phyloP scores from a whole-genome alignment of 2,888 invertebrate genomes.

The Drepana falcataria region DNA sequence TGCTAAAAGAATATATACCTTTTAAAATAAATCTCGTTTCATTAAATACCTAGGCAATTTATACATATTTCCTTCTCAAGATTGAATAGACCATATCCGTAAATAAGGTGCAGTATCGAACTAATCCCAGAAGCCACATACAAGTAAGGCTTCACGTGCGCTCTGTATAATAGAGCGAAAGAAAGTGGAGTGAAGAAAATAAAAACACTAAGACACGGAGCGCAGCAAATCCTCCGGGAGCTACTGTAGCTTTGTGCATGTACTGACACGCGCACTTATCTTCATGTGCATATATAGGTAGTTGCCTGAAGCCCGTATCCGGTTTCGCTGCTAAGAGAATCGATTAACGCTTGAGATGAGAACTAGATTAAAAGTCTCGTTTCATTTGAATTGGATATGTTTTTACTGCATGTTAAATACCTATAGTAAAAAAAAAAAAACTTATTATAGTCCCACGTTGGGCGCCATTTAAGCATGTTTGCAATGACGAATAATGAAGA shows the following conservation, averaged over 20 bases:
- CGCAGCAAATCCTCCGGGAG: slow-evolving; percentile 5
- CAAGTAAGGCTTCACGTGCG: neutral
- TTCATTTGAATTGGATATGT: too few relatives aligned
- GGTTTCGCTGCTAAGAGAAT: neutral
- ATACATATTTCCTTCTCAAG: too few relatives aligned
- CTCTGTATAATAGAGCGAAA: neutral
- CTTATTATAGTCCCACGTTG: neutral
- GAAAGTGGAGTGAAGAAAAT: slow-evolving; percentile 2
- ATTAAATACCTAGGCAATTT: too few relatives aligned
- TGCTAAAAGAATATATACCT: too few relatives aligned
- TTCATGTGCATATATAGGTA: neutral
- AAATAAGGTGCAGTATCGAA: neutral
- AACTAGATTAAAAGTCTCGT: too few relatives aligned
- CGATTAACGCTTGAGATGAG: neutral
- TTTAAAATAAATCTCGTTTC: too few relatives aligned
- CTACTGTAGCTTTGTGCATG: slow-evolving; percentile 1
- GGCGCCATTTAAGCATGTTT: neutral
- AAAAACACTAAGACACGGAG: slow-evolving; percentile 5
- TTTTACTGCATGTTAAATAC: too few relatives aligned
- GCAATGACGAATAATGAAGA: too few relatives aligned
- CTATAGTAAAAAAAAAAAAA: neutral
- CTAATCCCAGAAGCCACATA: neutral
- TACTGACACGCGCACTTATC: neutral
- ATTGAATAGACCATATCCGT: neutral
- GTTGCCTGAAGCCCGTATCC: neutral